Conservation (phyloP, 64 coral and sea anemone species). For the Dendrophyllia cribrosa region DNA sequence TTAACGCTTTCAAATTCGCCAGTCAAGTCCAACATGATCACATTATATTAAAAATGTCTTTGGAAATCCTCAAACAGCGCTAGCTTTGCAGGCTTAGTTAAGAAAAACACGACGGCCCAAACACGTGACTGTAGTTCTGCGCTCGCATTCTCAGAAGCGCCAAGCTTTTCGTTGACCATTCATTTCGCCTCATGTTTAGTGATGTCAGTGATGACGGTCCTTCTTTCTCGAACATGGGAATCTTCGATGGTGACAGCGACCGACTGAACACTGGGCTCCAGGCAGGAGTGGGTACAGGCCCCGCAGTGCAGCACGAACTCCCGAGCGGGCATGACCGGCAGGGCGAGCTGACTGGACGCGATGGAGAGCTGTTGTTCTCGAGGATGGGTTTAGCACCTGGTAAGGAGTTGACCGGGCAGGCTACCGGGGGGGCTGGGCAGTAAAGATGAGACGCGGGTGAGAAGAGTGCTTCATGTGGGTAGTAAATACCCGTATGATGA, state of each 20-base stretch:
- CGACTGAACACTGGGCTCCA: conserved; percentile 73
- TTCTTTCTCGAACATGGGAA: conserved; percentile 49
- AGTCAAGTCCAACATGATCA: no score
- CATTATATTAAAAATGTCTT: no score
- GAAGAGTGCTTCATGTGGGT: conserved; percentile 68
- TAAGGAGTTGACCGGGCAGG: conserved; percentile 76
- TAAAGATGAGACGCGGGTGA: conserved; percentile 58
- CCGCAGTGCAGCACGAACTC: conserved; percentile 69
- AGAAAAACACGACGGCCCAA: conserved; percentile 9
- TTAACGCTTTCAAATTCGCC: no score
- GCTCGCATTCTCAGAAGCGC: conserved; percentile 87
- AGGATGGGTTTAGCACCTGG: conserved; percentile 72
- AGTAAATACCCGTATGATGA: conserved; percentile 67
- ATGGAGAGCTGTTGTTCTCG: conserved; percentile 47
- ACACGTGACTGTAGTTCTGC: conserved; percentile 34
- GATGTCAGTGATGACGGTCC: not conserved
- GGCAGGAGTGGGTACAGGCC: not conserved
- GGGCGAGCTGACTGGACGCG: conserved; percentile 58
- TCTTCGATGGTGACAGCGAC: conserved; percentile 56
- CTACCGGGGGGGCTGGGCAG: conserved; percentile 57
- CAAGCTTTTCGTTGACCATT: conserved; percentile 85
- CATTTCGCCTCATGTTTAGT: not conserved
- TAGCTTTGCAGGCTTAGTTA: not conserved
- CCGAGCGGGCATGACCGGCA: conserved; percentile 78
- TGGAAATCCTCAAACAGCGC: no score